Evolutionary conservation across 2,797 vertebrate genomes (phyloP).

Genomic region (Notoglanidium macrostoma): DNA sequence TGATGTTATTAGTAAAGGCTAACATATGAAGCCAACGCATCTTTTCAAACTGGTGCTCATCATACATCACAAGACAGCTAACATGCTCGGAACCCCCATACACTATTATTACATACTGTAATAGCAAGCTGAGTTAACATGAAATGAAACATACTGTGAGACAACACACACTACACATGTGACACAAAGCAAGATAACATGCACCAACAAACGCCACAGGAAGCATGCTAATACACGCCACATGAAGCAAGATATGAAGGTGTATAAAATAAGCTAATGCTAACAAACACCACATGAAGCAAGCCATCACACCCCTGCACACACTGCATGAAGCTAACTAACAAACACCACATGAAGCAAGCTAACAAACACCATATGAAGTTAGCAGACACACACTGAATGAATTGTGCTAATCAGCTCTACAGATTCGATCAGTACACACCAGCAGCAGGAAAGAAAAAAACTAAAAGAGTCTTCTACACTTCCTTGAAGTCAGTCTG

Average conservation of each 20-base stretch:
- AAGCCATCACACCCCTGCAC: background rate
- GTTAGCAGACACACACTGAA: background rate
- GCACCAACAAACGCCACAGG: background rate
- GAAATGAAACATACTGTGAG: background rate
- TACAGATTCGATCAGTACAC: slow-evolving; percentile 8
- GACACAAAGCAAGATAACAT: background rate
- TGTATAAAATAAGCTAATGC: background rate
- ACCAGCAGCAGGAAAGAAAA: slow-evolving; percentile 7
- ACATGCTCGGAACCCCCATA: background rate
- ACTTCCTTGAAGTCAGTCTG: background rate
- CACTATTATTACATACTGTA: background rate
- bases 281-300: background rate
- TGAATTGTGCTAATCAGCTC: background rate
- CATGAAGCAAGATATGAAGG: background rate
- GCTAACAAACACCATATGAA: background rate
- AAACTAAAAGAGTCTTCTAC: background rate
- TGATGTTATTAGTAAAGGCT: background rate
- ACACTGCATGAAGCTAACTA: background rate
- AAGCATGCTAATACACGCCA: background rate
- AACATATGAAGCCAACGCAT: background rate
- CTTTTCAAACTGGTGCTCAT: slow-evolving; percentile 4
- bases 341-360: background rate
- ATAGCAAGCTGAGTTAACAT: background rate
- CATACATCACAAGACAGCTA: background rate
- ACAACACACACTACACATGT: background rate